phyloP scores from a whole-genome alignment of 2,113 vertebrate genomes.

The Tinamus guttatus region DNA sequence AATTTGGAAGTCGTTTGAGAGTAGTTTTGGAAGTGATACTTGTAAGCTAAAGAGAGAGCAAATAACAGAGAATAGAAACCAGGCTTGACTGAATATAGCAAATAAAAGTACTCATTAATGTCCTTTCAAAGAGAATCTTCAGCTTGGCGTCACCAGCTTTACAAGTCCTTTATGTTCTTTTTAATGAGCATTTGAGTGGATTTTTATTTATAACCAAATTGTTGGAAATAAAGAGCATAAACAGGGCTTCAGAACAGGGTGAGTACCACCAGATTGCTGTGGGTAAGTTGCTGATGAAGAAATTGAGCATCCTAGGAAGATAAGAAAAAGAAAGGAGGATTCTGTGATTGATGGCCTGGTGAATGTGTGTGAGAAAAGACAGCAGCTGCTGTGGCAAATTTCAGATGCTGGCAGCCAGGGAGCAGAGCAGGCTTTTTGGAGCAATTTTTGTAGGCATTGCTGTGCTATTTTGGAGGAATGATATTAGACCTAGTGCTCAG shows the following conservation, averaged over 20 bases:
- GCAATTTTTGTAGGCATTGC: not conserved
- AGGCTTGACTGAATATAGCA: not conserved
- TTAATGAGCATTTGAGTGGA: not conserved
- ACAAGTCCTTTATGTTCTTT: not conserved
- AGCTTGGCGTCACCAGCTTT: not conserved
- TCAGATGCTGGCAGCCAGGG: not conserved
- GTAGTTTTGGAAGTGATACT: not conserved
- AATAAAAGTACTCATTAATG: not conserved
- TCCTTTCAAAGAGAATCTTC: not conserved
- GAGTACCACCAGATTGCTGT: not conserved
- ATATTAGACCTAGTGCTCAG: not conserved
- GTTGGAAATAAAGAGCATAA: not conserved
- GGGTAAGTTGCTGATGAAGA: not conserved
- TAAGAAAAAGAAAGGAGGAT: not conserved
- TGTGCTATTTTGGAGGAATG: not conserved
- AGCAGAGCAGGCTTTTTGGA: not conserved
- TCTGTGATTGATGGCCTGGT: not conserved
- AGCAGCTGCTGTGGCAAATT: not conserved
- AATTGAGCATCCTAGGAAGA: not conserved
- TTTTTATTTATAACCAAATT: not conserved
- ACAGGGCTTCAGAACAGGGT: not conserved
- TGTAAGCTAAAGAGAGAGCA: not conserved
- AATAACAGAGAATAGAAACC: not conserved
- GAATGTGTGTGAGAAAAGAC: not conserved
- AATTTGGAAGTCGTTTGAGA: not conserved